Evolutionary conservation across 1,140 invertebrate species (phyloP), one percentile per base, ranked within the genome.

Genomic region (Ylistrum balloti): DNA sequence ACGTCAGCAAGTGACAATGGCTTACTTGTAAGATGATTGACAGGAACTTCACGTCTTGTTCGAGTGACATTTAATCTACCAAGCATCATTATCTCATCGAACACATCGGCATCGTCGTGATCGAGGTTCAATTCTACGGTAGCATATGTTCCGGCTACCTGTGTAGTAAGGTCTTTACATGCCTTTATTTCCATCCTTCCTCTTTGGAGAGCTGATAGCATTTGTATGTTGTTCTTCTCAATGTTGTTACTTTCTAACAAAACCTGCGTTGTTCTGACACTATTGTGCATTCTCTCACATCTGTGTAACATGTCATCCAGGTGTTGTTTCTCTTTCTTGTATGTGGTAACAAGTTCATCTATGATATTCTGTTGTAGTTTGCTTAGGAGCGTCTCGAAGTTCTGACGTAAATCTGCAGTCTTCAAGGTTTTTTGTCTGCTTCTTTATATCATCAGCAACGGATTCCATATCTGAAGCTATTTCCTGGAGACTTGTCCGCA

Each of bases 291-390:
- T n/a, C 56, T 22, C n/a, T 74, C 56, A n/a, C 56, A 74, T 17
- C 28, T 74, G 56, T 74, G 15, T 74, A 74, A 28, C 56, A 74
- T 74, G 56, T 28, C 56, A 74, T 74, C 56, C n/a, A 74, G 56
- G n/a, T 74, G n/a, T 28, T 74, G 15, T 74, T 74, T 74, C 56
- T 74, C 56, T 74, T 74, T n/a, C 56, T 74, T 74, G 56, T 74
- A 74, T 5, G 56, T 28, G 7, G n/a, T 74, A 5, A 2, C n/a
- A n/a, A 74, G 22, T 74, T 74, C 56, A 28, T 74, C 11, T 5
- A n/a, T 74, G 1, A 74, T n/a, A n/a, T 74, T n/a, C 22, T 9
- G 20, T n/a, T 74, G 56, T 74, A 74, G 28, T 28, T 28, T 74
- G n/a, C 28, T 28, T n/a, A 74, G 56, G n/a, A 2, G 56, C 28